These are phyloP conservation scores for Nannospalax galili DNA, from an alignment of 2,113 vertebrate genomes.

Conservation along the genomic window DNA sequence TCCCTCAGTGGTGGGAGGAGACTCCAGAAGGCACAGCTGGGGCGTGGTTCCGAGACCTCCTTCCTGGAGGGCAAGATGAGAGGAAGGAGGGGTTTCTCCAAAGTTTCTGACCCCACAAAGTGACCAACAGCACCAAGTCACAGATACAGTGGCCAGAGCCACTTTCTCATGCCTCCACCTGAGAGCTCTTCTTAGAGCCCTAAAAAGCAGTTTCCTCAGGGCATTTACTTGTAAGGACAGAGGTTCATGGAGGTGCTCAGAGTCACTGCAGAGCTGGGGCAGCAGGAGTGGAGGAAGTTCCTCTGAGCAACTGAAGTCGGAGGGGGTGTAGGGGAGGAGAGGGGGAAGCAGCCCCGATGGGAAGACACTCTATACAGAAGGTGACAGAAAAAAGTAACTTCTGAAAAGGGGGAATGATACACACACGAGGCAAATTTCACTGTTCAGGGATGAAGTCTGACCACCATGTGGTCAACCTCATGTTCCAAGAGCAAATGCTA, in stretches of 20 bases:
- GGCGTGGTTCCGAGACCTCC: neutral
- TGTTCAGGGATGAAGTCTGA: neutral
- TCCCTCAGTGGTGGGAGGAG: neutral
- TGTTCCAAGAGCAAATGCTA: neutral
- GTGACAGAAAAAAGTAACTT: neutral
- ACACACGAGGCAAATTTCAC: neutral
- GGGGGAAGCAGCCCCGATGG: neutral
- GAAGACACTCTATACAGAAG: neutral
- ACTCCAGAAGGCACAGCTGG: neutral
- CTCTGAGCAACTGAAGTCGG: neutral
- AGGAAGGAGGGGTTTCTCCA: slow-evolving; percentile 28
- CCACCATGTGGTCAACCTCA: neutral
- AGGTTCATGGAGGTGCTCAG: neutral
- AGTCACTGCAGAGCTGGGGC: neutral
- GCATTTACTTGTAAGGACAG: neutral
- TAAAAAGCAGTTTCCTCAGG: neutral
- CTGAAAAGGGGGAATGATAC: neutral
- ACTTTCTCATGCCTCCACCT: slow-evolving; percentile 14
- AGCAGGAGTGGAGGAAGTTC: neutral
- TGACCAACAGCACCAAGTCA: slow-evolving; percentile 20
- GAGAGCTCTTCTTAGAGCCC: neutral
- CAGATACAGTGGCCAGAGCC: neutral
- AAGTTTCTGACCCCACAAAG: slow-evolving; percentile 18
- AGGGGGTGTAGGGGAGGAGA: neutral
- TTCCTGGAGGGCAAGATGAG: neutral